Conservation (phyloP, 2,113 vertebrate genomes). For the Petrocephalus microphthalmus region DNA sequence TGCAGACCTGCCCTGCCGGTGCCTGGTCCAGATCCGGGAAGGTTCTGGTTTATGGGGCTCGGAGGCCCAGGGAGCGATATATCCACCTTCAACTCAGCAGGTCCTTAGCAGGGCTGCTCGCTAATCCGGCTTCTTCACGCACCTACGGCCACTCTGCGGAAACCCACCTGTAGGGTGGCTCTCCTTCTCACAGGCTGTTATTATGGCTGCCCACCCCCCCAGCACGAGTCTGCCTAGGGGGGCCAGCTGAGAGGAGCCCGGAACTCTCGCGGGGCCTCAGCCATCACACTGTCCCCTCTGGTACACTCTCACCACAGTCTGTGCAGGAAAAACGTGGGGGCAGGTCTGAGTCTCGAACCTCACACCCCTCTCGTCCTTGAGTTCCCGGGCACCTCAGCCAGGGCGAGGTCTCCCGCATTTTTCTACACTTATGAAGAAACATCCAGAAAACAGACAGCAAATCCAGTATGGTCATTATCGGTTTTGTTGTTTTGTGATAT, state of each 20-base stretch:
- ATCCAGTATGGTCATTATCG: not conserved
- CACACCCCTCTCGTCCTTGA: not conserved
- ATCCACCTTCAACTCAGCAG: not conserved
- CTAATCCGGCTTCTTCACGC: not conserved
- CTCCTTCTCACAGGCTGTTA: not conserved
- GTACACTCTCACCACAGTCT: not conserved
- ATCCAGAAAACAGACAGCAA: not conserved
- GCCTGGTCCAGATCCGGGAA: not conserved
- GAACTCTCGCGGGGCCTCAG: not conserved
- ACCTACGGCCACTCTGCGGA: not conserved
- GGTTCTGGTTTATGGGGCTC: not conserved
- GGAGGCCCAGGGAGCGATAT: not conserved
- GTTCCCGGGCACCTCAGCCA: not conserved
- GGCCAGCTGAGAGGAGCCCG: not conserved
- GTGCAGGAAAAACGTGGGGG: not conserved
- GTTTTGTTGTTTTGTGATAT: not conserved
- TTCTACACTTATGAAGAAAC: not conserved
- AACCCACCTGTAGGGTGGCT: not conserved
- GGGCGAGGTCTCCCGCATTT: not conserved
- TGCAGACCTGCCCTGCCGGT: not conserved
- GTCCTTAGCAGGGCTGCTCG: not conserved
- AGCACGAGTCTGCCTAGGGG: not conserved
- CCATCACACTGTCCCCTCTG: not conserved
- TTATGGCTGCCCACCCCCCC: not conserved
- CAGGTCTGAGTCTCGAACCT: not conserved